Conservation (phyloP, 2,797 vertebrate species). For the Crenichthys baileyi region DNA sequence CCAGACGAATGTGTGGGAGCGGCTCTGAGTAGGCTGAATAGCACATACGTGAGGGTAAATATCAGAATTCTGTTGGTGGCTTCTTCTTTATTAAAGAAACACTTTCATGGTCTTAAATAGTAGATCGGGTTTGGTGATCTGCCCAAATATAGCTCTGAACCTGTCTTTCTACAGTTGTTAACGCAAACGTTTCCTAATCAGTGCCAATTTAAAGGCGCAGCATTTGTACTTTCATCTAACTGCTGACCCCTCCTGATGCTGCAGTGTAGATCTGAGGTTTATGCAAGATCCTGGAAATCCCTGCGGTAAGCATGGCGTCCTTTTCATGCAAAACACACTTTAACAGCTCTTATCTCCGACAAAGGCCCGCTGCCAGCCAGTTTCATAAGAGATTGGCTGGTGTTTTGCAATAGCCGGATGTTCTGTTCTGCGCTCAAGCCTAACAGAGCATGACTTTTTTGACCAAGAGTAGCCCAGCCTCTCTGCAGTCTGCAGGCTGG, state of each 20-base stretch:
- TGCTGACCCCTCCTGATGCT: conserved; percentile 1
- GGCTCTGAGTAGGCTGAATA: not conserved
- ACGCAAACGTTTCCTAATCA: not conserved
- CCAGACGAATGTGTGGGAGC: not conserved
- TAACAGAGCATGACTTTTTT: conserved; percentile 45
- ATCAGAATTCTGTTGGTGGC: not conserved
- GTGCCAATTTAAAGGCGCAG: not conserved
- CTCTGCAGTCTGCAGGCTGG: conserved; percentile 18
- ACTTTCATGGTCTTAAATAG: not conserved
- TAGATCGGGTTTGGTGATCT: not conserved
- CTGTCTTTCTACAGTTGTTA: not conserved
- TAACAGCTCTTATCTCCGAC: conserved; percentile 27
- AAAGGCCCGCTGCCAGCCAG: conserved; percentile 36
- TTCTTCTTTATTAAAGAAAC: not conserved
- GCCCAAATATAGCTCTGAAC: not conserved
- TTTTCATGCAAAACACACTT: conserved; percentile 43
- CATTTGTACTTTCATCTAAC: conserved; percentile 20
- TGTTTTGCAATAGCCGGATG: conserved; percentile 37
- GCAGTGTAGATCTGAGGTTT: conserved; percentile 39
- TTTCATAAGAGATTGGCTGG: conserved; percentile 54
- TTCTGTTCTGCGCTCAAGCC: conserved; percentile 26
- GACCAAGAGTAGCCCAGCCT: conserved; percentile 21
- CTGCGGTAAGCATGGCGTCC: conserved; percentile 21
- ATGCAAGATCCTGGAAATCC: conserved; percentile 47
- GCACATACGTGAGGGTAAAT: not conserved